Base-by-base conservation (phyloP, 2,113 vertebrate species). In the Lampris incognitus region DNA sequence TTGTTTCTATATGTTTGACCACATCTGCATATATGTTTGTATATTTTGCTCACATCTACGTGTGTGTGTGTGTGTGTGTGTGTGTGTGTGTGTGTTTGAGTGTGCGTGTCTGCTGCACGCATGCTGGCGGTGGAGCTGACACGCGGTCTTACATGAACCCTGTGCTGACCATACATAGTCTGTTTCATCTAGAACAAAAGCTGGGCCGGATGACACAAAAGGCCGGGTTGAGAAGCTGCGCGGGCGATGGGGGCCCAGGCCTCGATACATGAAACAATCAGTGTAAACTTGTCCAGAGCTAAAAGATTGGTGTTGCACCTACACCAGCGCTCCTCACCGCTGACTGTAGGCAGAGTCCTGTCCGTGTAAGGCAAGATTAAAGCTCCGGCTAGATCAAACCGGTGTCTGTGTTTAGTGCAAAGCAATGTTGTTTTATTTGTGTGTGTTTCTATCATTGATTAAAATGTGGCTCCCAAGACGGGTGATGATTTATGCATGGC, bases 141-240 rank as follows among this genome's bases (percentile, higher is more conserved):
- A 84, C 87, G 79, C 77, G 72, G 81, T 81, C 65, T 85, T 82
- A 88, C 87, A 91, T 79, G 55, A 79, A 83, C 85, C 81, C 83
- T 69, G 82, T 42, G 75, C 88, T 89, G 91, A 91, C 90, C 92
- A 94, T 93, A 91, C 90, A 94, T 93, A 94, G 93, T 95, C 92
- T 93, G 93, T 95, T 95, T 95, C 83, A 95, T 94, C 91, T 93
- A 92, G 84, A 93, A 95, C 94, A 95, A 94, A 94, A 93, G 93
- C 89, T 81, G 83, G 51, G 86, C 87, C 84, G 88, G 87, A 92
- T 82, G 81, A 90, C 89, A 92, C 88, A 90, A 91, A 91, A 92
- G 92, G 82, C 87, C 76, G 78, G 87, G 91, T 95, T 94, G 92
- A 94, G 93, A 95, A 90, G 90, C 92, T 69, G 87, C 61, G 76